Evolutionary conservation across 1,140 invertebrate species (phyloP).

Genomic region (Drosophila watanabei): DNA sequence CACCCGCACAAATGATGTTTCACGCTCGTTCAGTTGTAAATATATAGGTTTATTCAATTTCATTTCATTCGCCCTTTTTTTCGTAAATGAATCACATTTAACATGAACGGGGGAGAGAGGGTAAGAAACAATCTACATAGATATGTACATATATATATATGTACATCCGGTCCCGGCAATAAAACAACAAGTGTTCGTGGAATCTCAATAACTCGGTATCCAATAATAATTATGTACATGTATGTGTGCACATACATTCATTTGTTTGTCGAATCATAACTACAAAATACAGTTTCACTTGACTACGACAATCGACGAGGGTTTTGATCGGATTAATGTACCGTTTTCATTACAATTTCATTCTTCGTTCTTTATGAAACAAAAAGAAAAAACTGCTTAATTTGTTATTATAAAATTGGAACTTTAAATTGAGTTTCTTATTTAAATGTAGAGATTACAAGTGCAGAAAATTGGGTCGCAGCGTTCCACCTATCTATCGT

Average conservation of each 20-base stretch:
- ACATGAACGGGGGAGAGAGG: background rate
- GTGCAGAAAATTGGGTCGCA: slow-evolving; percentile 1
- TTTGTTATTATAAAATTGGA: background rate
- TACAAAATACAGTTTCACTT: background rate
- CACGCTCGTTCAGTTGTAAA: background rate
- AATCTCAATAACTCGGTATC: slow-evolving; percentile 2
- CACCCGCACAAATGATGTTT: background rate
- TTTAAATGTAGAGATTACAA: background rate
- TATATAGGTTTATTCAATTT: slow-evolving; percentile 18
- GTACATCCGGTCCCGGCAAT: slow-evolving; percentile 4
- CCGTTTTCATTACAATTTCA: background rate
- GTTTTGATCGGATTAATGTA: background rate
- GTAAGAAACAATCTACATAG: background rate
- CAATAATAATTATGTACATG: background rate
- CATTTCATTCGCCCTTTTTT: slow-evolving; percentile 9
- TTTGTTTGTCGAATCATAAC: background rate
- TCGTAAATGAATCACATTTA: slow-evolving; percentile 15
- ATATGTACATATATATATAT: background rate
- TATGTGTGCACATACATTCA: background rate
- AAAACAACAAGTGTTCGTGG: slow-evolving; percentile 10
- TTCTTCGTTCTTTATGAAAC: too few species aligned
- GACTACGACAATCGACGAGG: too few species aligned
- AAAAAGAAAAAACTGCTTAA: background rate
- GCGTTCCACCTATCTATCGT: background rate
- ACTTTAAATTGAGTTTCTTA: background rate